Evolutionary conservation across 2,113 vertebrate genomes (phyloP).

Genomic region (Pelvicachromis taeniatus): DNA sequence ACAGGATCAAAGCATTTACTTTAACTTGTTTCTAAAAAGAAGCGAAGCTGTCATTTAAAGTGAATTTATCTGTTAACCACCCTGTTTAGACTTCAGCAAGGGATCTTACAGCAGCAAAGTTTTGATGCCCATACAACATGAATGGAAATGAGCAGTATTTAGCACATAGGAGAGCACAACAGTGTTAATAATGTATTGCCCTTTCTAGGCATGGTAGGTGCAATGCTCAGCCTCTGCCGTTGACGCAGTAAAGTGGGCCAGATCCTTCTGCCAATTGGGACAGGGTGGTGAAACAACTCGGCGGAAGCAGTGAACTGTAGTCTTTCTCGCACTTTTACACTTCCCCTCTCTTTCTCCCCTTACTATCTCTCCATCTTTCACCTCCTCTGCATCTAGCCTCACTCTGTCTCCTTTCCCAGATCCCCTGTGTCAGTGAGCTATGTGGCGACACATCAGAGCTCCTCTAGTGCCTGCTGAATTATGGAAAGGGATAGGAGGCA

Average conservation of each 20-base stretch:
- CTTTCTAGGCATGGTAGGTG: conserved; percentile 67
- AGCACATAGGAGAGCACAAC: conserved; percentile 63
- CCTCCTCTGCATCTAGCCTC: conserved; percentile 64
- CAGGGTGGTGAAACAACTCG: conserved; percentile 67
- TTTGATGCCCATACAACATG: not conserved
- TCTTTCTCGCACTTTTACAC: conserved; percentile 66
- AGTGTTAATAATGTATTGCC: conserved; percentile 79
- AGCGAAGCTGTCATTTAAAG: not conserved
- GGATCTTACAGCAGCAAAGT: not conserved
- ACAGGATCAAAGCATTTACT: not conserved
- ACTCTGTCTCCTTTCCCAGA: conserved; percentile 54
- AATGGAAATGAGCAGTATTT: conserved; percentile 49
- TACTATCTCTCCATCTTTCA: conserved; percentile 68
- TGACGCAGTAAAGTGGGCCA: conserved; percentile 66
- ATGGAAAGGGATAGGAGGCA: conserved; percentile 74
- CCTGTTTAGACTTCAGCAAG: not conserved
- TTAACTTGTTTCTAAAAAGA: not conserved
- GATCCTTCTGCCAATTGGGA: conserved; percentile 63
- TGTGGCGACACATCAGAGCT: conserved; percentile 79
- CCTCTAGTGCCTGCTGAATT: conserved; percentile 80
- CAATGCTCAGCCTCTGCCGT: conserved; percentile 63
- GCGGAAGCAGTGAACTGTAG: conserved; percentile 76
- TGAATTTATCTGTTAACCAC: not conserved
- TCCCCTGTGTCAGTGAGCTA: conserved; percentile 76
- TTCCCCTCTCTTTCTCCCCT: not conserved